Evolutionary conservation across 30 jellyfish, hydroid and myxozoan species (phyloP), one percentile per base, ranked within the genome.

Genomic region (Hydra vulgaris): DNA sequence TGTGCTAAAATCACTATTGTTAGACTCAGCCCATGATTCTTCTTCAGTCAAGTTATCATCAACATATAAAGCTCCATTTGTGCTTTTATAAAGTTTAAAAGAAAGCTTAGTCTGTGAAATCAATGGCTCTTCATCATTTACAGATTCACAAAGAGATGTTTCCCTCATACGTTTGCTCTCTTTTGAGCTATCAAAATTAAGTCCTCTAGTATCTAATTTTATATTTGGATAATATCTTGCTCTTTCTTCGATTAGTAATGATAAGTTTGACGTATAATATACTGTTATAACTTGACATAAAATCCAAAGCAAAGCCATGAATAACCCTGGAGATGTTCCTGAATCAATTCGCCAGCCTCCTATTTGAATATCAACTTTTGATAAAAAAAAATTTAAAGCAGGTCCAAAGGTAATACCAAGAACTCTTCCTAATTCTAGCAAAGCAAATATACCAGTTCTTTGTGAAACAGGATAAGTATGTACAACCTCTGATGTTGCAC

Each of bases 351-450:
- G 93, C 98, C 98, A 92, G 26, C 79, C 69, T 21, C 94, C 95
- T 27, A 92, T 83, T 23, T 74, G 22, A 68, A 92, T 86, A 77
- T 92, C 94, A 0, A 92, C 86, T 24, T 84, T 71, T 71, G 87
- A 86, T 18, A 92, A 88, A 80, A 92, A 92, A 56, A 92, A 86
- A 71, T 92, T 92, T 54, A 92, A 78, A 0, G 96, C 80, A 18
- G 98, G 98, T 7, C 98, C 98, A 26, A 92, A 19, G 25, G 98
- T 92, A 18, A 92, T 72, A 19, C 98, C 98, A 25, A 92, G 73
- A 26, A 92, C 98, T 55, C 98, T 75, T 16, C 98, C 98, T 8
- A 92, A 76, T 72, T 92, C 98, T 1, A 92, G 81, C 87, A 92
- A 72, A 1, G 98, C 98, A 74, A 92, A 87, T 5, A 84, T 86